Base-by-base conservation (phyloP, 2,888 invertebrate genomes). In the Sycophila texana region DNA sequence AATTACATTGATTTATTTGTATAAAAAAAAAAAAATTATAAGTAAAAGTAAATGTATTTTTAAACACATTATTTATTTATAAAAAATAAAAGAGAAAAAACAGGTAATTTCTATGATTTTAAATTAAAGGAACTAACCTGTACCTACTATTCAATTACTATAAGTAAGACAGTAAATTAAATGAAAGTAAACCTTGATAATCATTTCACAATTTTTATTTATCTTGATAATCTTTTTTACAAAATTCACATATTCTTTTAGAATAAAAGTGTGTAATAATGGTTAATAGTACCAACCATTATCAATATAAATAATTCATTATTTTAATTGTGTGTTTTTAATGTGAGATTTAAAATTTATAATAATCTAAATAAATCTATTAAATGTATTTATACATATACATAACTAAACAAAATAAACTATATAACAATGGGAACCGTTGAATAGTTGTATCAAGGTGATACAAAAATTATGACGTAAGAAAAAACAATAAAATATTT, bases 401-500 rank as follows among this genome's bases (percentile, higher is more conserved):
- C 4, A 53, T 53, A 53, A 53, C 53, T 53, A 53, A 53, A 53
- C 14, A 53, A 53, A 53, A 53, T 53, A 53, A 53, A 53, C 5
- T 53, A 53, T 53, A 4, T 22, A 30, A 30, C 7, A 16, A 22
- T 55, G 16, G 39, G 10, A 39, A 39, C 39, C 39, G 39, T 39
- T 39, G 39, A 39, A 39, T 39, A 39, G 26, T 26, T 39, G 1
- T 39, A 39, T 39, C 39, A 39, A 39, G 7, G 39, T 39, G 39
- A 39, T 10, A 39, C 39, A 39, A 39, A 39, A 39, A 39, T 39
- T 7, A 39, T 39, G 39, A 39, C 39, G 5, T 71, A 53, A 63
- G 39, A n/a, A 39, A 18, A 63, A 73, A 60, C 13, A 2, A 22
- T 16, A 53, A 63, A 73, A 72, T 7, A 51, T n/a, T 20, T 16